Conservation (phyloP, 2,113 vertebrate species). For the Eubucco bourcierii region DNA sequence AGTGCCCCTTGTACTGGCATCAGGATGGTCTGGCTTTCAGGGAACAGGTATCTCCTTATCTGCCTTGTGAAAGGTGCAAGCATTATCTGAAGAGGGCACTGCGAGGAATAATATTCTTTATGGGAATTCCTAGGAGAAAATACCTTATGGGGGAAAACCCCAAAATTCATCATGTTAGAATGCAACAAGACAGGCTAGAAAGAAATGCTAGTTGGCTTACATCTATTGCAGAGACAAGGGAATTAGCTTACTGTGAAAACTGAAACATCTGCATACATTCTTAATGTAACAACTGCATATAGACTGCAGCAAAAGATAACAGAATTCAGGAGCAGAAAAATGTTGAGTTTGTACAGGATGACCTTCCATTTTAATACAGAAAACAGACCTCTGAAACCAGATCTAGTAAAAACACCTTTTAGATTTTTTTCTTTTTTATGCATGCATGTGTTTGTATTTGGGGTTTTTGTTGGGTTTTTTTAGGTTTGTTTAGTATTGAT, state of each 20-base stretch:
- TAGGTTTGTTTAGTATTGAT: constrained; percentile 25
- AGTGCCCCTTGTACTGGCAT: too few species aligned
- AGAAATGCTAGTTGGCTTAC: background rate
- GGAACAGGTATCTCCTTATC: background rate
- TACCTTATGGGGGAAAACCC: background rate
- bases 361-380: constrained; percentile 36
- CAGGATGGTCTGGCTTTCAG: constrained; percentile 2
- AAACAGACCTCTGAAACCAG: constrained; percentile 41
- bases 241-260: background rate
- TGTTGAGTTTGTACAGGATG: constrained; percentile 3
- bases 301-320: background rate
- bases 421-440: background rate
- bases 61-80: constrained; percentile 7
- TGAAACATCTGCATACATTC: constrained; percentile 11
- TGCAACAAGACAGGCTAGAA: background rate
- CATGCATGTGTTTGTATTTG: background rate
- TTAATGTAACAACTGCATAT: background rate
- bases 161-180: background rate
- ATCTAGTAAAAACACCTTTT: constrained; percentile 20
- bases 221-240: background rate
- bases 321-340: constrained; percentile 41
- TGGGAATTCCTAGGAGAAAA: constrained; percentile 31
- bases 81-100: background rate
- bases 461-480: background rate
- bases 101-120: background rate